Conservation (phyloP, 2,888 invertebrate species). For the Acleris literana region DNA sequence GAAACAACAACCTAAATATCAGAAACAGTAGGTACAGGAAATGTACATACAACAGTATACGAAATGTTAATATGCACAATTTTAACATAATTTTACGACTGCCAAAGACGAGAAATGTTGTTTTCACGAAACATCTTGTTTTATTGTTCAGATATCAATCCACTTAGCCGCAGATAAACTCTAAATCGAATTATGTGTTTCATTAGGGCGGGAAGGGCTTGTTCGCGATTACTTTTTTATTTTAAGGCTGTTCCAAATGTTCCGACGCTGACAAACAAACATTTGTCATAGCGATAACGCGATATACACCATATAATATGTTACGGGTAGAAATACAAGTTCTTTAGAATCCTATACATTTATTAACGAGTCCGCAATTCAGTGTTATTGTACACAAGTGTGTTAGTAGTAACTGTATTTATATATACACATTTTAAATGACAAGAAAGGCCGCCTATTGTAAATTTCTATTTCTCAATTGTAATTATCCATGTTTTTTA, state of each 20-base stretch:
- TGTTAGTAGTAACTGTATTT: too few relatives aligned
- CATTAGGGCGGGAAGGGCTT: slow-evolving; percentile 56
- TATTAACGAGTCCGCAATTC: too few relatives aligned
- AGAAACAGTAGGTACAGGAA: too few relatives aligned
- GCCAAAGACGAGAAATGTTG: slow-evolving; percentile 9
- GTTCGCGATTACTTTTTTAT: slow-evolving; percentile 22
- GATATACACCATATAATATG: background rate
- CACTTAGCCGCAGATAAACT: slow-evolving; percentile 71
- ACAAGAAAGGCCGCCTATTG: too few relatives aligned
- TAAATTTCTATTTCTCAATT: too few relatives aligned
- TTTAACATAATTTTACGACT: background rate
- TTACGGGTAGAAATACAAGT: background rate
- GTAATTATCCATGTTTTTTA: too few relatives aligned
- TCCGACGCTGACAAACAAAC: slow-evolving; percentile 16
- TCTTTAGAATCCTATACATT: too few relatives aligned
- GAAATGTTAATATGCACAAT: too few relatives aligned
- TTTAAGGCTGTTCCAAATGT: slow-evolving; percentile 21
- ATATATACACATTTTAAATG: too few relatives aligned
- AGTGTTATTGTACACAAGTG: too few relatives aligned
- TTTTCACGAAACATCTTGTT: slow-evolving; percentile 54
- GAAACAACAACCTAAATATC: too few relatives aligned
- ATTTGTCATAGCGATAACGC: slow-evolving; percentile 34
- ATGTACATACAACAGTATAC: too few relatives aligned
- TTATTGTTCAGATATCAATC: slow-evolving; percentile 68
- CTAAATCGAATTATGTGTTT: slow-evolving; percentile 74